A percentile compares a stretch with the other conserved stretches of the same genome.
These are phyloP conservation scores for Sinodicranocentrus sp. DNA, from an alignment of 2,888 invertebrate species.

Conservation along the genomic window DNA sequence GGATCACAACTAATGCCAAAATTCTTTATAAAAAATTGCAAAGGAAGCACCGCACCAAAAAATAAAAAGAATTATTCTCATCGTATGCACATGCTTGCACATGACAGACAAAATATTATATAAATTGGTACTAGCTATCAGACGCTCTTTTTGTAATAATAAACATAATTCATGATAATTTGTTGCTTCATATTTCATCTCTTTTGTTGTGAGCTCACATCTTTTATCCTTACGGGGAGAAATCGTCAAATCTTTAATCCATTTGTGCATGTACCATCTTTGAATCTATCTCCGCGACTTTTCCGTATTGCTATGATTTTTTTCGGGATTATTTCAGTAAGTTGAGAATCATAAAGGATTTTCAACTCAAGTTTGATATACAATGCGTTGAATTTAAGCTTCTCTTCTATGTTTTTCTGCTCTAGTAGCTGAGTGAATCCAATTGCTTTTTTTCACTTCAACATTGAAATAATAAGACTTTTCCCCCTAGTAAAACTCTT, in stretches of 20 bases:
- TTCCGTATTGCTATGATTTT: slow-evolving; percentile 37
- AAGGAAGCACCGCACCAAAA: too few relatives aligned
- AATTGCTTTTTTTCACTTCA: slow-evolving; percentile 62
- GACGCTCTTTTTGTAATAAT: slow-evolving; percentile 42
- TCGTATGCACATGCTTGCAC: neutral
- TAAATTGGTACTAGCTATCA: too few relatives aligned
- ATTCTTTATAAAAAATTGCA: slow-evolving; percentile 16
- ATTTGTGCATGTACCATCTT: neutral
- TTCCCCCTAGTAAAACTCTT: slow-evolving; percentile 21
- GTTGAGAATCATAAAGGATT: slow-evolving; percentile 34
- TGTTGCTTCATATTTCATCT: slow-evolving; percentile 57
- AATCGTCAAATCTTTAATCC: slow-evolving; percentile 22
- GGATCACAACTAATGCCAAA: slow-evolving; percentile 10
- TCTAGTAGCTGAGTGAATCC: slow-evolving; percentile 41
- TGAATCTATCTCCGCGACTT: slow-evolving; percentile 1
- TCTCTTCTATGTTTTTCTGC: neutral
- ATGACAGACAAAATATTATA: too few relatives aligned
- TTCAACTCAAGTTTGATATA: neutral
- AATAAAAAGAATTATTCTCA: neutral
- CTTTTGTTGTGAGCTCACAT: slow-evolving; percentile 31
- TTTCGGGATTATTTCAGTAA: slow-evolving; percentile 51
- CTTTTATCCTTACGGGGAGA: slow-evolving; percentile 20
- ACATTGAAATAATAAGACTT: slow-evolving; percentile 56
- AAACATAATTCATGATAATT: slow-evolving; percentile 53
- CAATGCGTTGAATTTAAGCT: neutral